Base-by-base conservation (phyloP, 2,113 vertebrate species). In the Glareola pratincola region DNA sequence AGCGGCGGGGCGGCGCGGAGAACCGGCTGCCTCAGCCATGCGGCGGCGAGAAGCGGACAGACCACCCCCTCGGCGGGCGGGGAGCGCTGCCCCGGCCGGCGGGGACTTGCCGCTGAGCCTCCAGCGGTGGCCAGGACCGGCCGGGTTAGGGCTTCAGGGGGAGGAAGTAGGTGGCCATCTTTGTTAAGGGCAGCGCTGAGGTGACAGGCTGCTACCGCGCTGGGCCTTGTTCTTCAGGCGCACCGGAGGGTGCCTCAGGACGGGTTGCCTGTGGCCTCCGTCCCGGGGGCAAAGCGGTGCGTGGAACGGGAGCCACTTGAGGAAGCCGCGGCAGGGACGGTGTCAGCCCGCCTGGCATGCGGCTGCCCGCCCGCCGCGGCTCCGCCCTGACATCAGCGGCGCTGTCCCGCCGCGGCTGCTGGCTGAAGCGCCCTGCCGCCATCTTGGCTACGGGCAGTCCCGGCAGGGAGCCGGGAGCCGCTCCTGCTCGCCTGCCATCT, bases 131-230 rank as follows among this genome's bases (percentile, higher is more conserved):
- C 27, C 26, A 9, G 82, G 37, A 37, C 47, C 51, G 21, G 51
- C 80, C 43, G 22, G 34, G 27, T 36, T 94, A 92, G 7, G 30
- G 54, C 63, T 48, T 11, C 14, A 26, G 9, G 6, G 9, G 24
- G 26, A 51, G n/a, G 51, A 59, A 2, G 54, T 2, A 21, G 7
- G 68, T 6, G 15, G 86, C 95, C 97, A 97, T 96, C 69, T 97
- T 97, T 90, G 48, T 15, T 87, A 45, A n/a, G 95, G 85, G 91
- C 95, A 89, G 20, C 26, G 17, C 22, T 27, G 20, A 16, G 30
- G 9, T 1, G 6, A 14, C 14, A 3, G 20, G 8, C 12, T 3
- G 30, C 32, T 0, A 14, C 59, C 2, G 27, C 27, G 4, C 10
- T 41, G 2, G 10, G 7, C 18, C 3, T 8, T 4, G 19, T 8